Percentiles rank a stretch among this genome's conserved stretches.
These are phyloP conservation scores for Bungarus multicinctus DNA, from an alignment of 2,113 vertebrate genomes.

Conservation along the genomic window DNA sequence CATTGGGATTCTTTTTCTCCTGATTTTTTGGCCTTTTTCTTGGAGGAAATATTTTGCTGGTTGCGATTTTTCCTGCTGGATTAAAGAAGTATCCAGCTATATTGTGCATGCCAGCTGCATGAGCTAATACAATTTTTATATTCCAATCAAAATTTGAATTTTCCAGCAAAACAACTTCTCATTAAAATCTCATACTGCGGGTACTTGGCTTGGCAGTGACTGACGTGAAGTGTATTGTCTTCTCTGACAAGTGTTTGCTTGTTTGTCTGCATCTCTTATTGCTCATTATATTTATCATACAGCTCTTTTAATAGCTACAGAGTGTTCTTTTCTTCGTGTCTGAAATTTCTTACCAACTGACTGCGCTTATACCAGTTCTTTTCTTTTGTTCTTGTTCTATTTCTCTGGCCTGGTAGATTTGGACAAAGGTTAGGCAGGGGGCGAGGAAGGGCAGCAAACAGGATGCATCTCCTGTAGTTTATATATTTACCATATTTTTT, in stretches of 20 bases:
- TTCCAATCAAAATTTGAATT: constrained; percentile 26
- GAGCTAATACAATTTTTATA: constrained; percentile 20
- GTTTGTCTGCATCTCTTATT: constrained; percentile 60
- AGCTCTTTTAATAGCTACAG: constrained; percentile 65
- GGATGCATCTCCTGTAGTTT: constrained; percentile 34
- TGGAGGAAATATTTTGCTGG: background rate
- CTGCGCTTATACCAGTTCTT: constrained; percentile 48
- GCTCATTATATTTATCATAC: constrained; percentile 59
- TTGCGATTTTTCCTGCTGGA: background rate
- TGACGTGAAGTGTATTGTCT: constrained; percentile 62
- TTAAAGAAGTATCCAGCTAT: constrained; percentile 21
- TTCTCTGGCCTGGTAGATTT: background rate
- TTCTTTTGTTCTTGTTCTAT: constrained; percentile 17
- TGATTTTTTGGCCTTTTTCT: background rate
- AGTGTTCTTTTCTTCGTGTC: constrained; percentile 54
- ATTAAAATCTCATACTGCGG: constrained; percentile 52
- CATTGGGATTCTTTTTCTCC: background rate
- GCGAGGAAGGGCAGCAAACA: constrained; percentile 14
- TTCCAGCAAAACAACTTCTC: constrained; percentile 48
- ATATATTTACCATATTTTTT: constrained; percentile 56
- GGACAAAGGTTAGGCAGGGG: constrained; percentile 1
- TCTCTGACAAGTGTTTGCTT: constrained; percentile 52
- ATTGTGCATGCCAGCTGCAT: background rate
- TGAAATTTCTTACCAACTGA: constrained; percentile 59
- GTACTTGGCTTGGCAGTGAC: constrained; percentile 54